Percentiles rank a stretch among this genome's conserved stretches.
Evolutionary conservation across 2,113 vertebrate species (phyloP).

Genomic region (Pangasianodon hypophthalmus): DNA sequence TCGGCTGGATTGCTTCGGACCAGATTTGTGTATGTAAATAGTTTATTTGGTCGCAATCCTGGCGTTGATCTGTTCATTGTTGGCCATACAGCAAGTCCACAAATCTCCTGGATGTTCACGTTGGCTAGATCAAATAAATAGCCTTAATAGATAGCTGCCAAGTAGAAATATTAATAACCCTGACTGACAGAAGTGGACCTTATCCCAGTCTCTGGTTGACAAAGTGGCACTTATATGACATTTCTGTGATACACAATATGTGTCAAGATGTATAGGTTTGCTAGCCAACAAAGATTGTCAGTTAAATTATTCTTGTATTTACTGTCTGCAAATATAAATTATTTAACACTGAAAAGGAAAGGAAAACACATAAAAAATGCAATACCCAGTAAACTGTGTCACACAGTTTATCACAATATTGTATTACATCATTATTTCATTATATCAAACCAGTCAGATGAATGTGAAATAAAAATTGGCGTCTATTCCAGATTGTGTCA

Average conservation of each 20-base stretch:
- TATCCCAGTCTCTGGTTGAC: background rate
- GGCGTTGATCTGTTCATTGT: background rate
- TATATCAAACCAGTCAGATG: background rate
- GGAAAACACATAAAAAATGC: background rate
- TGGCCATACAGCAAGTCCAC: background rate
- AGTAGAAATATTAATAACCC: background rate
- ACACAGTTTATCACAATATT: background rate
- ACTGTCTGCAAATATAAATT: background rate
- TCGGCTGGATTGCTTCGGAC: background rate
- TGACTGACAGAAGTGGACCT: background rate
- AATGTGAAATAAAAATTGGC: background rate
- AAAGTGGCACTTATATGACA: background rate
- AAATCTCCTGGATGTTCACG: background rate
- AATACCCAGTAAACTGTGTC: background rate
- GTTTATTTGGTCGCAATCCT: background rate
- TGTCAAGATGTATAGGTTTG: background rate
- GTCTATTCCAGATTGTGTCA: background rate
- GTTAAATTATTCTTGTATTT: background rate
- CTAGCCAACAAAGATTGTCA: background rate
- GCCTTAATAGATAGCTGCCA: background rate
- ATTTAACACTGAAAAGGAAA: background rate
- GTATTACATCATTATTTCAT: background rate
- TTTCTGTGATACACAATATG: background rate
- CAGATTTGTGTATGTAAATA: slow-evolving; percentile 26
- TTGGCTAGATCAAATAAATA: background rate